Evolutionary conservation across 2,113 vertebrate genomes (phyloP).

Genomic region (Sturnus vulgaris): DNA sequence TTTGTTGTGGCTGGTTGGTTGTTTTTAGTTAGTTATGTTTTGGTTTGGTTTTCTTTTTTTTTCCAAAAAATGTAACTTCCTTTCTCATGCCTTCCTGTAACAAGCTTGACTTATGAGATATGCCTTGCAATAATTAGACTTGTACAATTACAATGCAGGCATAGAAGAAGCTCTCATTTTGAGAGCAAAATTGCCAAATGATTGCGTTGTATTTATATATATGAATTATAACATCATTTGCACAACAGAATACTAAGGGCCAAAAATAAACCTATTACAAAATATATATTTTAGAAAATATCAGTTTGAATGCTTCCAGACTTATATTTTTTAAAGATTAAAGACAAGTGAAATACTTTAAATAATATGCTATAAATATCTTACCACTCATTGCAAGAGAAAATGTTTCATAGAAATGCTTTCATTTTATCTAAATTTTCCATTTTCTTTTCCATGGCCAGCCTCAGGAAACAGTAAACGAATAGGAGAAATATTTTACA

Average conservation of each 20-base stretch:
- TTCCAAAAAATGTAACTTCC: fast-evolving
- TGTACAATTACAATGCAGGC: not conserved
- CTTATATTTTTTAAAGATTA: not conserved
- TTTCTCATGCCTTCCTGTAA: not conserved
- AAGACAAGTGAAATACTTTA: not conserved
- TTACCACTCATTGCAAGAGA: not conserved
- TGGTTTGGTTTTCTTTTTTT: too few species aligned
- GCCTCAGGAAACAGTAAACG: not conserved
- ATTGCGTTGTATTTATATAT: not conserved
- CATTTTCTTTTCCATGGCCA: not conserved
- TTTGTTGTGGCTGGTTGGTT: not conserved
- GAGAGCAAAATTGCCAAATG: not conserved
- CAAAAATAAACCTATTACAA: not conserved
- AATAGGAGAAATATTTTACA: not conserved
- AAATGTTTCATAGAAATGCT: not conserved
- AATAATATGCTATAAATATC: not conserved
- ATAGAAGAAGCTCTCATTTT: not conserved
- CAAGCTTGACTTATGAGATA: not conserved
- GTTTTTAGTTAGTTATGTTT: not conserved
- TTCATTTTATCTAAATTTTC: not conserved
- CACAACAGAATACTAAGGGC: not conserved
- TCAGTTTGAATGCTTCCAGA: not conserved
- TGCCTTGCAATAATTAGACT: not conserved
- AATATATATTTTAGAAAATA: not conserved
- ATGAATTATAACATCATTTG: not conserved